These are phyloP conservation scores for Zaprionus taronus DNA, from an alignment of 1,140 invertebrate genomes.

Conservation along the genomic window DNA sequence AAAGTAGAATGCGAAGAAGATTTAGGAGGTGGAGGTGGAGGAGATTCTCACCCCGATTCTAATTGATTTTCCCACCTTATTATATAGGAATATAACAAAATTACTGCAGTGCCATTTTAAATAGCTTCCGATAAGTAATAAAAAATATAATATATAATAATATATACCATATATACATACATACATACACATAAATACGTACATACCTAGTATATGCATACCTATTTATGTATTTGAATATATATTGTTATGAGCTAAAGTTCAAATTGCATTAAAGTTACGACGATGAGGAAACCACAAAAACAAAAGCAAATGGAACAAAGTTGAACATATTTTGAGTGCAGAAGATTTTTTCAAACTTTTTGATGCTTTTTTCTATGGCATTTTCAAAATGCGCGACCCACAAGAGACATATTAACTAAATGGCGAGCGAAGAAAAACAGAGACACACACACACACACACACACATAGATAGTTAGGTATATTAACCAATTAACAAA, in stretches of 20 bases:
- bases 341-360: conserved; percentile 68
- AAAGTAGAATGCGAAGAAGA: neutral
- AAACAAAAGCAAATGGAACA: conserved; percentile 76
- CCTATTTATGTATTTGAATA: conserved; percentile 70
- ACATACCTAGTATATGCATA: conserved; percentile 70
- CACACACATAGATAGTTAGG: conserved; percentile 59
- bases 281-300: conserved; percentile 31
- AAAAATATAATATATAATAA: conserved; percentile 31
- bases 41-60: conserved; percentile 58
- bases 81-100: conserved; percentile 79
- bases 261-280: conserved; percentile 79
- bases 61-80: conserved; percentile 84
- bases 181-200: conserved; percentile 55
- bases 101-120: conserved; percentile 84
- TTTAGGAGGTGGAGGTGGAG: neutral
- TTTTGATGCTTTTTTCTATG: conserved; percentile 75
- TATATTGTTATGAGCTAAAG: conserved; percentile 81
- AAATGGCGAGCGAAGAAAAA: neutral
- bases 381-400: conserved; percentile 44
- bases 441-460: neutral
- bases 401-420: conserved; percentile 12
- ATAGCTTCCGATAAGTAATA: conserved; percentile 82
- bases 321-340: conserved; percentile 81
- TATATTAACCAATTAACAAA: conserved; percentile 75
- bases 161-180: conserved; percentile 57